phyloP scores from a whole-genome alignment of 2,888 invertebrate species.

The Invenusta paracnida region DNA sequence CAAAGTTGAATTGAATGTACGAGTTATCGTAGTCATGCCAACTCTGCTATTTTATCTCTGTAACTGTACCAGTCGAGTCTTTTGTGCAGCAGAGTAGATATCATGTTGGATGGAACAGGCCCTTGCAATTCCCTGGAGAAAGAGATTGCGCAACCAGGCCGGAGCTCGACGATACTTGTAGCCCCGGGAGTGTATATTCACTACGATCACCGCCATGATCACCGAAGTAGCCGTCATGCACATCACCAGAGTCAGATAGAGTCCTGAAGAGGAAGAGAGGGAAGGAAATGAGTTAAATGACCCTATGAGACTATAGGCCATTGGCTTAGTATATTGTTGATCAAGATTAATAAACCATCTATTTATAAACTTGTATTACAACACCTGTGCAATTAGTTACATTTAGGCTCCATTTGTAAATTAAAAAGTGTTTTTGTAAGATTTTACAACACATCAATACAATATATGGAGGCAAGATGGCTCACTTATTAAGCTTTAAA shows the following conservation, averaged over 20 bases:
- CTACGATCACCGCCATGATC: slow-evolving; percentile 64
- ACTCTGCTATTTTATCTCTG: too few relatives aligned
- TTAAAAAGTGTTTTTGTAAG: too few relatives aligned
- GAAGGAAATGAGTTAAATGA: background rate
- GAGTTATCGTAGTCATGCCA: too few relatives aligned
- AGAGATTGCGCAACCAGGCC: slow-evolving; percentile 1
- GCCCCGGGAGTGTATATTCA: slow-evolving; percentile 63
- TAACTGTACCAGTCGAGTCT: background rate
- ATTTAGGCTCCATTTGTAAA: too few relatives aligned
- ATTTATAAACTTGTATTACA: too few relatives aligned
- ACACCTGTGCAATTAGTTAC: too few relatives aligned
- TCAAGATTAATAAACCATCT: background rate
- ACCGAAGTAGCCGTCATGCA: slow-evolving; percentile 63
- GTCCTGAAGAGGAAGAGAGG: slow-evolving; percentile 54
- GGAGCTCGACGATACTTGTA: slow-evolving; percentile 54
- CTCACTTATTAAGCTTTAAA: too few relatives aligned
- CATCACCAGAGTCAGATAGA: slow-evolving; percentile 66
- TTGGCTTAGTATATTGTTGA: background rate
- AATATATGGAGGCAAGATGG: too few relatives aligned
- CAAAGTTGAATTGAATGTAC: too few relatives aligned
- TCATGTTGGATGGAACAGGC: background rate
- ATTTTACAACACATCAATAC: too few relatives aligned
- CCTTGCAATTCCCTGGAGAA: background rate
- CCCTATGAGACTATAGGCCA: background rate
- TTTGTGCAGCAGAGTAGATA: background rate